Percentiles rank a stretch among this genome's conserved stretches.
Conservation (phyloP, 1,140 invertebrate species). For the Sesamia nonagrioides region DNA sequence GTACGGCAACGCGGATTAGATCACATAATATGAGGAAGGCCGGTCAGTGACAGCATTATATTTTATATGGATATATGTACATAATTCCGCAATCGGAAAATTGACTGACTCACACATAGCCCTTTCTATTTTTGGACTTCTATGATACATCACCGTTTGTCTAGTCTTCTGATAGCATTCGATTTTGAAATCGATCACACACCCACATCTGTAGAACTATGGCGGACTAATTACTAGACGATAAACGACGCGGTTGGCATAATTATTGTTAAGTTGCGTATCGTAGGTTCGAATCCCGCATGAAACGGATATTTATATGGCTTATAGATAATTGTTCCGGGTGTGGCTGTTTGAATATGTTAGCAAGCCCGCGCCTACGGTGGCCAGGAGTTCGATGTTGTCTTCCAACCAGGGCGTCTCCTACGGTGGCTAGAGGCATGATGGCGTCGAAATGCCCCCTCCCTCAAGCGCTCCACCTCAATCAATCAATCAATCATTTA, state of each 20-base stretch:
- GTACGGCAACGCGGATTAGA: neutral
- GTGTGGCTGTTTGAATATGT: too few species aligned
- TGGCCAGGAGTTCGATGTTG: too few species aligned
- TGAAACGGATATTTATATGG: too few species aligned
- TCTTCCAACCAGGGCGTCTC: too few species aligned
- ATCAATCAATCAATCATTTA: too few species aligned
- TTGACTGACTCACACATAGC: neutral
- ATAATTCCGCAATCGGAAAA: conserved; percentile 1
- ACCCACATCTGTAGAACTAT: neutral
- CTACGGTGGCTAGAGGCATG: too few species aligned
- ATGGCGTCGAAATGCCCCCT: too few species aligned
- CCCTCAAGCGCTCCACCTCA: too few species aligned
- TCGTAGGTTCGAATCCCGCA: too few species aligned
- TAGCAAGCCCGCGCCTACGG: too few species aligned
- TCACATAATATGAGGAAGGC: conserved; percentile 23
- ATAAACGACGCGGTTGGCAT: too few species aligned
- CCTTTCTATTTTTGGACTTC: neutral
- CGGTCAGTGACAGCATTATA: neutral
- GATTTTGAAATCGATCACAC: conserved; percentile 8
- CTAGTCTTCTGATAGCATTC: neutral
- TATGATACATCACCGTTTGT: neutral
- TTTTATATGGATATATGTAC: conserved; percentile 8
- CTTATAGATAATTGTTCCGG: too few species aligned
- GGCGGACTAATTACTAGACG: neutral
- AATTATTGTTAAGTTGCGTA: neutral